Evolutionary conservation across 2,797 vertebrate species (phyloP).

Genomic region (Pipistrellus kuhlii): DNA sequence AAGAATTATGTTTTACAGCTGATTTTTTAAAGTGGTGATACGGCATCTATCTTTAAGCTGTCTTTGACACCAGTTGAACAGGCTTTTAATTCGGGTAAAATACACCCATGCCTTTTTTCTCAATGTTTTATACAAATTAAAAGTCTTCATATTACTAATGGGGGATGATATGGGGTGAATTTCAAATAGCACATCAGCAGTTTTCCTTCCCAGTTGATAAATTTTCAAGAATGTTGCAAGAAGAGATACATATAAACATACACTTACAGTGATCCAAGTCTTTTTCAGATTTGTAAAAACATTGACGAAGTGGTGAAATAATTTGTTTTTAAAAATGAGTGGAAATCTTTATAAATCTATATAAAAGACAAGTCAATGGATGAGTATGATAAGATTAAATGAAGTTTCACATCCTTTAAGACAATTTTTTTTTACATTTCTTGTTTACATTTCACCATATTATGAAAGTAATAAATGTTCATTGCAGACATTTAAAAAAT

Average conservation of each 20-base stretch:
- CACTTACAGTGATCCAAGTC: background rate
- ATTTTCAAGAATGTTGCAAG: conserved; percentile 41
- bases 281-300: conserved; percentile 59
- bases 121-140: conserved; percentile 53
- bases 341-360: conserved; percentile 27
- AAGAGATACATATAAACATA: background rate
- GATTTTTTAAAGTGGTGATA: background rate
- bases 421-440: conserved; percentile 12
- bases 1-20: conserved; percentile 23
- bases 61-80: background rate
- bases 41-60: background rate
- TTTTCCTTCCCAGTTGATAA: conserved; percentile 40
- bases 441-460: background rate
- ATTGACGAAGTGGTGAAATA: background rate
- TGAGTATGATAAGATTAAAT: conserved; percentile 7
- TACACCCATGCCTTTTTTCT: conserved; percentile 7
- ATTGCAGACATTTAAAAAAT: conserved; percentile 42
- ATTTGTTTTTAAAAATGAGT: conserved; percentile 37
- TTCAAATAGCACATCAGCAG: background rate
- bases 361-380: background rate
- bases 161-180: background rate
- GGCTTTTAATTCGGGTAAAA: conserved; percentile 32
- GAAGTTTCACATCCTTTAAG: background rate
- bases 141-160: conserved; percentile 27
- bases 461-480: conserved; percentile 2